Base-by-base conservation (phyloP, 1,140 invertebrate species). In the Nylanderia fulva region DNA sequence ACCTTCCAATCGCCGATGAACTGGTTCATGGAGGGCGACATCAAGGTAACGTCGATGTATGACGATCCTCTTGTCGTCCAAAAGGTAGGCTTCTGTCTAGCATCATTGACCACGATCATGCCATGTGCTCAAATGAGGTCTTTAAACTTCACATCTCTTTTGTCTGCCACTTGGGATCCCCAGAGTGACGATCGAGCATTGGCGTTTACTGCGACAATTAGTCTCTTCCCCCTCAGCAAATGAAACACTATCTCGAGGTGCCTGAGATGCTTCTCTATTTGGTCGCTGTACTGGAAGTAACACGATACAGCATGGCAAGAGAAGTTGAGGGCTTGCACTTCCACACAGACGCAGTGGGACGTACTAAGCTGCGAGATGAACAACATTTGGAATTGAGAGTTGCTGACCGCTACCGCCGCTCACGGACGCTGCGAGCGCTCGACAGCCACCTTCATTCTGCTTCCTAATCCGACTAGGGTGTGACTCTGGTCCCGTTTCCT, bases 211-310 rank as follows among this genome's bases (percentile, higher is more conserved):
- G 27, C 71, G 0, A 74, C 1, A 1, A 42, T 0, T 0, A 76
- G 7, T 15, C 56, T 76, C 24, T 76, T 13, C 15, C 72, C 72
- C n/a, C 72, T 76, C 6, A 76, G 21, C 0, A 24, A 21, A 11
- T 24, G 36, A 11, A 75, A 18, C 36, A 75, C 45, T 13, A 0
- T 29, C 3, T 79, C 61, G 15, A 79, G 61, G 4, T 66, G 75
- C 0, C 42, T 79, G 7, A 79, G 61, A 11, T 79, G 45, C 11
- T 5, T 7, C 61, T 66, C 61, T 0, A 79, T 66, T 0, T 66
- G 2, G 3, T 77, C 58, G 24, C 36, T 77, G 11, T 36, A 63
- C 15, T 76, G 39, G 8, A 76, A 61, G 13, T 76, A 77, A 0
- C 42, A 48, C 5, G 71, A 74, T 1, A 6, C 18, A 1, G 39